These are phyloP conservation scores for Alloplasta piceator DNA, from an alignment of 2,888 invertebrate species.

Conservation along the genomic window DNA sequence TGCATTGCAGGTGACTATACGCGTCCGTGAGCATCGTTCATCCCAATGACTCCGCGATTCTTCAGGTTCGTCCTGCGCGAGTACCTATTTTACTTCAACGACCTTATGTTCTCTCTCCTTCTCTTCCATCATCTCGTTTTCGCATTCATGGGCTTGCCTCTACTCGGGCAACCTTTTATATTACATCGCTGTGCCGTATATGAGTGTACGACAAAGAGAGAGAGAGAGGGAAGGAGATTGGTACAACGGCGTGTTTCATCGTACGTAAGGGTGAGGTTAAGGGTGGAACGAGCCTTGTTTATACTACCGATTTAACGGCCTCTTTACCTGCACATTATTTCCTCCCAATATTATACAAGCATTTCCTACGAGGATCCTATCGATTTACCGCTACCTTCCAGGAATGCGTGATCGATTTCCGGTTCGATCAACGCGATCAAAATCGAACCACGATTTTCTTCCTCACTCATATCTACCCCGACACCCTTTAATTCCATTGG, in stretches of 20 bases:
- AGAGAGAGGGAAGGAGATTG: constrained; percentile 62
- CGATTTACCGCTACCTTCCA: constrained; percentile 45
- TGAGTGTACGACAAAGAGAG: constrained; percentile 25
- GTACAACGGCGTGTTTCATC: constrained; percentile 21
- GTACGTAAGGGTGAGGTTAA: background rate
- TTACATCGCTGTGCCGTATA: constrained; percentile 26
- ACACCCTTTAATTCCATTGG: background rate
- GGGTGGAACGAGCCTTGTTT: constrained; percentile 35
- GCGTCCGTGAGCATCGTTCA: constrained; percentile 45
- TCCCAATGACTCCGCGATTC: constrained; percentile 46
- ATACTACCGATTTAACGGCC: constrained; percentile 67
- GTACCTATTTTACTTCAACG: constrained; percentile 52
- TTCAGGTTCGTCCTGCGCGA: constrained; percentile 16
- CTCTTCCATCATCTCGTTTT: background rate
- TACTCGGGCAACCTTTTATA: constrained; percentile 29
- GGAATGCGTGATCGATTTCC: constrained; percentile 55
- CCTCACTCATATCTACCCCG: constrained; percentile 54
- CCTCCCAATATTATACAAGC: constrained; percentile 72
- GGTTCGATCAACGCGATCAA: constrained; percentile 64
- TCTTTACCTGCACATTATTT: constrained; percentile 78
- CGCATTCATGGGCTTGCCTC: background rate
- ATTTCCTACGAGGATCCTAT: constrained; percentile 33
- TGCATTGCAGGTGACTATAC: constrained; percentile 47
- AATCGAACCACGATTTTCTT: constrained; percentile 50
- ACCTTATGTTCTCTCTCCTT: constrained; percentile 25